These are phyloP conservation scores for Eudemis profundana DNA, from an alignment of 2,888 invertebrate genomes.

Conservation along the genomic window DNA sequence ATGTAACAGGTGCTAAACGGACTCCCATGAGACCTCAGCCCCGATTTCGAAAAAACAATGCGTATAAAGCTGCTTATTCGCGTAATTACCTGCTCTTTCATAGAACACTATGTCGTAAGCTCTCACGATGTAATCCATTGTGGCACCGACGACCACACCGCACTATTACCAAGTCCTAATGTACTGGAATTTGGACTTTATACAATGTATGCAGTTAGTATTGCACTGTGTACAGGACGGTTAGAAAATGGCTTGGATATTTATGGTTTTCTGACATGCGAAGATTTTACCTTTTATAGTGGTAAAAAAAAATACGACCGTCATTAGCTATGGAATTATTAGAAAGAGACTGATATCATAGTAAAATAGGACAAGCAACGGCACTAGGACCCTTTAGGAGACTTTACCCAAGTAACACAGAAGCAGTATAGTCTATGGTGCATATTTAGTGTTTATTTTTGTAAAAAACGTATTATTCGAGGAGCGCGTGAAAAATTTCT, in stretches of 20 bases:
- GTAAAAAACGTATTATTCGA: no score
- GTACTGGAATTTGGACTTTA: conserved; percentile 27
- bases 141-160: conserved; percentile 29
- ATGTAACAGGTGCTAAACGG: background rate
- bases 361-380: no score
- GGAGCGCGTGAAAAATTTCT: no score
- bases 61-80: conserved; percentile 15
- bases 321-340: no score
- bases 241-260: background rate
- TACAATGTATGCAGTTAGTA: conserved; percentile 8
- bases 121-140: conserved; percentile 64
- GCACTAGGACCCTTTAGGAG: no score
- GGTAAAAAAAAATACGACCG: no score
- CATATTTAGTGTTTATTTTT: no score
- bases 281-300: no score
- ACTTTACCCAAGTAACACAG: no score
- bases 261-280: no score
- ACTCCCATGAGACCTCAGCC: conserved; percentile 15
- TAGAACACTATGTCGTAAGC: conserved; percentile 71
- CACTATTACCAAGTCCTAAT: conserved; percentile 7
- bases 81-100: conserved; percentile 73
- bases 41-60: conserved; percentile 13
- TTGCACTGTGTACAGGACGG: conserved; percentile 23
- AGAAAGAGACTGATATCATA: no score
- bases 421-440: no score